phyloP scores from a whole-genome alignment of 2,888 invertebrate genomes.

The Drosophila borealis region DNA sequence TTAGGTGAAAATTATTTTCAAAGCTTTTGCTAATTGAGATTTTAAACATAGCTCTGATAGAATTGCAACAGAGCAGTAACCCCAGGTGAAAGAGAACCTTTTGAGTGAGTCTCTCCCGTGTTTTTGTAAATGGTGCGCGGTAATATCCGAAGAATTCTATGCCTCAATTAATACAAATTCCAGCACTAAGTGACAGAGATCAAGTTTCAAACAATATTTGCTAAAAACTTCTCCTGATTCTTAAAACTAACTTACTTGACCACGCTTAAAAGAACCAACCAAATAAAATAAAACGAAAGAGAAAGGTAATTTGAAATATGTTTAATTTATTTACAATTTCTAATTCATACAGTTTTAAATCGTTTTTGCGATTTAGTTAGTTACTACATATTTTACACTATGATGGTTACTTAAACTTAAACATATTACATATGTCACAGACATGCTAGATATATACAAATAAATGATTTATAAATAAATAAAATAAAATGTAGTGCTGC shows the following conservation, averaged over 20 bases:
- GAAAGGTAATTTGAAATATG: too few relatives aligned
- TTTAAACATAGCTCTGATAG: conserved; percentile 1
- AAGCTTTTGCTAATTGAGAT: conserved; percentile 16
- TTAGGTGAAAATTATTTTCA: conserved; percentile 15
- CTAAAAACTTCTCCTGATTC: background rate
- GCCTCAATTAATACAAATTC: conserved; percentile 15
- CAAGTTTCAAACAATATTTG: conserved; percentile 3
- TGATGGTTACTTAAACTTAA: too few relatives aligned
- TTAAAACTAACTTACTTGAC: background rate
- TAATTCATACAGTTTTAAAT: too few relatives aligned
- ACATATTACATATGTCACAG: too few relatives aligned
- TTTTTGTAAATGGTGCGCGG: conserved; percentile 32
- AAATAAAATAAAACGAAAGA: too few relatives aligned
- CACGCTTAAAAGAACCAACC: too few relatives aligned
- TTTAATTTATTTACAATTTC: too few relatives aligned
- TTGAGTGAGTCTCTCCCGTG: conserved; percentile 13
- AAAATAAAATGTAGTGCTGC: too few relatives aligned
- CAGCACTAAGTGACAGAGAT: conserved; percentile 8
- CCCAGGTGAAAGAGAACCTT: conserved; percentile 8
- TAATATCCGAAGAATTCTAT: conserved; percentile 11
- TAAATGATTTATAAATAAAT: too few relatives aligned
- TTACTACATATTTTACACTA: too few relatives aligned
- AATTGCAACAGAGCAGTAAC: conserved; percentile 15
- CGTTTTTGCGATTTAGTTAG: too few relatives aligned
- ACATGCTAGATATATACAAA: too few relatives aligned